These are phyloP conservation scores for Trigoniulus corallinus DNA, from an alignment of 1,140 invertebrate species.

Conservation along the genomic window DNA sequence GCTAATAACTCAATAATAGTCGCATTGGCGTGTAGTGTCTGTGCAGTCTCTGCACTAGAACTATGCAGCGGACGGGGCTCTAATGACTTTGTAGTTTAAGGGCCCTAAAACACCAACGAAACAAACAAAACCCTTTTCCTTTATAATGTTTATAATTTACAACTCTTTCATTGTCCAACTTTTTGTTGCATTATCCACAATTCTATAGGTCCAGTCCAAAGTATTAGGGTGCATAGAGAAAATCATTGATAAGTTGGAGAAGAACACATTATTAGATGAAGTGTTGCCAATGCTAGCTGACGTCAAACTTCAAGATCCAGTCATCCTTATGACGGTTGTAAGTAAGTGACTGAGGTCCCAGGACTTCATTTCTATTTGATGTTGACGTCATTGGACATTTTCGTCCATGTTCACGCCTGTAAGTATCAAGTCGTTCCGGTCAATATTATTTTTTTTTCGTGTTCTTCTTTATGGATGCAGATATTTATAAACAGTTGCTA, in stretches of 20 bases:
- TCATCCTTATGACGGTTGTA: conserved; percentile 46
- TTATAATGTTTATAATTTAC: too few relatives aligned
- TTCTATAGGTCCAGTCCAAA: conserved; percentile 21
- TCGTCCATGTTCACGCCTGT: not conserved
- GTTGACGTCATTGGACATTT: not conserved
- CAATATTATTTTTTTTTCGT: not conserved
- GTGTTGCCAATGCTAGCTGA: conserved; percentile 79
- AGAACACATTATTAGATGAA: conserved; percentile 74
- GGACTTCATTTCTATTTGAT: not conserved
- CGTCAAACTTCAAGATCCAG: conserved; percentile 66
- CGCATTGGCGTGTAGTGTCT: too few relatives aligned
- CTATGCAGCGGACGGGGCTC: too few relatives aligned
- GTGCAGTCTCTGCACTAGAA: too few relatives aligned
- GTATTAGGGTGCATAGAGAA: conserved; percentile 38
- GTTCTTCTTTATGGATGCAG: conserved; percentile 41
- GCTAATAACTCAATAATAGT: too few relatives aligned
- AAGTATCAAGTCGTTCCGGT: not conserved
- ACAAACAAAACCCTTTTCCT: too few relatives aligned
- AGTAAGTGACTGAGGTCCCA: conserved; percentile 58
- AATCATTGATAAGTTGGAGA: conserved; percentile 65
- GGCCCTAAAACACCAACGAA: too few relatives aligned
- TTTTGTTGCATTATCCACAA: not conserved
- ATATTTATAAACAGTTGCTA: conserved; percentile 81
- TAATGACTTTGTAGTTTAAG: too few relatives aligned
- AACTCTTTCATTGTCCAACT: too few relatives aligned